Evolutionary conservation across 2,888 invertebrate species (phyloP), one percentile per base, ranked within the genome.

Genomic region (Aporophyla lueneburgensis): DNA sequence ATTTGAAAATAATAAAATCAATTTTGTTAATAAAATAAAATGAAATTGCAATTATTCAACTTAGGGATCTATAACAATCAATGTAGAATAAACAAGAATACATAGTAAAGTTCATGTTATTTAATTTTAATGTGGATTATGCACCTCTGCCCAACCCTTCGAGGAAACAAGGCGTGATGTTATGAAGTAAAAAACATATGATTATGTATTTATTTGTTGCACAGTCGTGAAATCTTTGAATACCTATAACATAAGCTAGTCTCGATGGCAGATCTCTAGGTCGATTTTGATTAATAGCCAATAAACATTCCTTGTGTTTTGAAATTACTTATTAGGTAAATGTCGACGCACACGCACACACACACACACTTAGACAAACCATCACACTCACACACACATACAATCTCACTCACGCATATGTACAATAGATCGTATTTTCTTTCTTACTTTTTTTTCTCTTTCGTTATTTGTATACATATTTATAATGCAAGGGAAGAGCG

Each of bases 221-320:
- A 54, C 16, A 46, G 27, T 58, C 80, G 24, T 33, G 21, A 80
- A 73, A 80, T 80, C 51, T 53, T 1, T 46, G 9, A 46, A 49
- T 58, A 46, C 0, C 16, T 56, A 53, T 54, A 16, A 67, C 33
- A 12, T 19, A 19, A 43, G 7, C 9, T 40, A 27, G 33, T 63
- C 2, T 63, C 24, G 54, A 63, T 63, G n/a, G 24, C 56, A 24
- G 21, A 33, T 63, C 43, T 77, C 74, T 78, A 58, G 65, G 54
- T 33, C 75, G 5, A 74, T 62, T 81, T n/a, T 81, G 66, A 78
- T 78, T 62, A 43, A 67, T 81, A 19, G n/a, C 27, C n/a, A 58
- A 49, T 79, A 78, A 46, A 33, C 21, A 53, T 58, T 72, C 80
- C 46, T 80, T 80, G 65, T 19, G 40, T 59, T 72, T 46, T 27